Base-by-base conservation (phyloP, 35 echinoderm and acorn worm genomes). In the Chiridota heheva region DNA sequence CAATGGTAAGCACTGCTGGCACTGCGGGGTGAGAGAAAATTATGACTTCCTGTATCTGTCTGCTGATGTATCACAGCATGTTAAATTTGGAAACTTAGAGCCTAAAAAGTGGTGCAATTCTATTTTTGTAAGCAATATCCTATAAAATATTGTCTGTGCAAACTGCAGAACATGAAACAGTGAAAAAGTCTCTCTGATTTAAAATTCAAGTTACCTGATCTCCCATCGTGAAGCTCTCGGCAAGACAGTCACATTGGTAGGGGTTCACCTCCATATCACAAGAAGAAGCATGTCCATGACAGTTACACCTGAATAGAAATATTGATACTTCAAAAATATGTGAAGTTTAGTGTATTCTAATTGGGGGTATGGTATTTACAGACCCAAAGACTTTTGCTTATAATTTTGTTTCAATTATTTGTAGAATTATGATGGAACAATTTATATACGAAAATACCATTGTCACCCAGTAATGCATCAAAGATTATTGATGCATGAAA, bases 231-330 rank as follows among this genome's bases (percentile, higher is more conserved):
- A 71, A 89, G 42, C 91, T 95, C 8, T 64, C 75, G 73, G 74
- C 36, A 35, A 92, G 36, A 76, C 95, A 98, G 63, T 91, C 80
- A 66, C 95, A 98, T 31, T 29, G 24, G 61, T 98, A 98, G n/a
- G 95, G 88, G 43, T 88, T 60, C 8, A 68, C 18, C 36, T 58
- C 80, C 32, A 86, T 68, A 58, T 98, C 82, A 87, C 95, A 98
- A 0, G 73, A 58, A 15, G 67, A 22, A 1, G 95, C 95, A 86
- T 98, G 89, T 4, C 95, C 95, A 72, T 88, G 78, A 46, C 95
- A 98, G 35, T 98, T 58, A 75, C 95, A 98, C 41, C 92, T 96
- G 42, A 46, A 47, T 32, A 42, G 10, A 24, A 65, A 8, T 15
- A 65, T 8, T 18, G 29, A 10, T 10, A n/a, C n/a, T n/a, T n/a